phyloP scores from a whole-genome alignment of 1,140 invertebrate genomes.

The Pogonomyrmex barbatus region DNA sequence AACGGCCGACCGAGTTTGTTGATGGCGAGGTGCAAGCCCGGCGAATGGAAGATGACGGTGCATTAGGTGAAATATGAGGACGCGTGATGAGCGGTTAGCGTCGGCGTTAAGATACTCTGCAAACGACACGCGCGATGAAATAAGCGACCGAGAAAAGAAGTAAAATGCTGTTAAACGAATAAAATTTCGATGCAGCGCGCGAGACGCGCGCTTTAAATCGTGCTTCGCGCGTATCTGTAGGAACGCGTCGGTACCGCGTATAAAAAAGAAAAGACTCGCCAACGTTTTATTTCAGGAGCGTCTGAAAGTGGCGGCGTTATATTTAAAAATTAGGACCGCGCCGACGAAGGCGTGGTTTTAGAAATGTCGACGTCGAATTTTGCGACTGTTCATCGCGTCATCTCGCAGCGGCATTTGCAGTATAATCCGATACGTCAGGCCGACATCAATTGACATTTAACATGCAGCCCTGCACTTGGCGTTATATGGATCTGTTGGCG shows the following conservation, averaged over 20 bases:
- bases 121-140: constrained; percentile 32
- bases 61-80: constrained; percentile 64
- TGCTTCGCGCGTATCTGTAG: neutral
- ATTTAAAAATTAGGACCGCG: constrained; percentile 17
- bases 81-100: constrained; percentile 58
- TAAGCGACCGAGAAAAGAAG: neutral
- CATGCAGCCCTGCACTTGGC: constrained; percentile 81
- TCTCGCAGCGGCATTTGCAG: constrained; percentile 71
- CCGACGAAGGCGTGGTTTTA: neutral
- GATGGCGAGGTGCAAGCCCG: constrained; percentile 54
- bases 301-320: neutral
- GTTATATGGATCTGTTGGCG: constrained; percentile 82
- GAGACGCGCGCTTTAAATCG: neutral
- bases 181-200: constrained; percentile 17
- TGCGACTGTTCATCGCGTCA: constrained; percentile 58
- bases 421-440: constrained; percentile 76
- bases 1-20: constrained; percentile 58
- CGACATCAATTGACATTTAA: constrained; percentile 84
- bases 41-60: constrained; percentile 61
- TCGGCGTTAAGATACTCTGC: constrained; percentile 42
- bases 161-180: constrained; percentile 16
- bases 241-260: neutral
- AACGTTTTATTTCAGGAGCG: neutral
- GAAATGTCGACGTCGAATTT: constrained; percentile 20
- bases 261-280: neutral